phyloP scores from a whole-genome alignment of 1,140 invertebrate genomes.

The Pectinophora gossypiella region DNA sequence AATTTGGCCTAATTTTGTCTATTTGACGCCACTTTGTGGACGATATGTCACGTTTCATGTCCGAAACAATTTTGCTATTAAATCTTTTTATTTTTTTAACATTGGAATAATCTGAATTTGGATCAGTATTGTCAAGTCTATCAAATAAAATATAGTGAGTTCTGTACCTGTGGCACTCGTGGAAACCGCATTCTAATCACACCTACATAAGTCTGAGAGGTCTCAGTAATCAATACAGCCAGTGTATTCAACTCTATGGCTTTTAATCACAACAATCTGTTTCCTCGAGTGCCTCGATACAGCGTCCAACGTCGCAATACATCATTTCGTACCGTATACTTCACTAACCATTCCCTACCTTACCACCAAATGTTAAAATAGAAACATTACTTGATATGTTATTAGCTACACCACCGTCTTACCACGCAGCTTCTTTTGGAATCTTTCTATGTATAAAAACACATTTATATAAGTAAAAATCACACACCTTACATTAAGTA shows the following conservation, averaged over 20 bases:
- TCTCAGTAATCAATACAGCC: background rate
- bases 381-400: constrained; percentile 72
- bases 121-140: constrained; percentile 56
- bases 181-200: background rate
- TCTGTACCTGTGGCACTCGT: background rate
- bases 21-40: constrained; percentile 65
- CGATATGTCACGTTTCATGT: constrained; percentile 57
- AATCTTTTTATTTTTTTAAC: constrained; percentile 58
- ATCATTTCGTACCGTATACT: constrained; percentile 30
- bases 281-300: too few species aligned
- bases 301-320: background rate
- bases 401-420: constrained; percentile 57
- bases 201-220: background rate
- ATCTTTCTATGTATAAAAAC: constrained; percentile 67
- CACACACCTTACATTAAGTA: constrained; percentile 64
- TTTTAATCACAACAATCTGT: too few species aligned
- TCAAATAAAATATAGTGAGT: constrained; percentile 28
- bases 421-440: constrained; percentile 62
- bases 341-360: constrained; percentile 58
- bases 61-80: constrained; percentile 66
- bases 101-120: constrained; percentile 54
- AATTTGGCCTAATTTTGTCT: constrained; percentile 45
- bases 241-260: too few species aligned
- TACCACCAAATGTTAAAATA: constrained; percentile 41
- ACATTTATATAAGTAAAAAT: constrained; percentile 58